Evolutionary conservation across 2,797 vertebrate species (phyloP), one percentile per base, ranked within the genome.

Genomic region (Gallirallus australis): DNA sequence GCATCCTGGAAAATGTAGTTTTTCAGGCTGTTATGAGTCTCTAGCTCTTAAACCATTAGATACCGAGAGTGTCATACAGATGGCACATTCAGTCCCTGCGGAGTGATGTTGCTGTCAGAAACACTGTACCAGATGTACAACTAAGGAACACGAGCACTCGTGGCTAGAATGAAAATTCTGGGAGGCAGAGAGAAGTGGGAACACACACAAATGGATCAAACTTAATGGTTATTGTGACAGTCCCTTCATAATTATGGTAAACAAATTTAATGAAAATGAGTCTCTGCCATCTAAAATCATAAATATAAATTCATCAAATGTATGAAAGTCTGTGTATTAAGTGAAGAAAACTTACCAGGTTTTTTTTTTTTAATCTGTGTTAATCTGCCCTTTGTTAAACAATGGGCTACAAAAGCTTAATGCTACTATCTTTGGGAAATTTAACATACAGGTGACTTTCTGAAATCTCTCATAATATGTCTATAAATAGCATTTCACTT

Each of bases 81-180:
- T 97, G 96, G 95, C 75, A 93, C 45, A 90, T 90, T 82, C 85
- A 53, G 82, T 96, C 96, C 91, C 97, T 75, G 52, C 1, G 66
- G 95, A 96, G 91, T 93, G 82, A 95, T 95, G 75, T 18, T 96
- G 91, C 81, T 97, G 94, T 97, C 96, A 97, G 76, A 95, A 95
- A 88, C 93, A 85, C 72, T 92, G 69, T 84, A 90, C 85, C 96
- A 97, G 96, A 96, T 97, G 96, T 94, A 96, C 85, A 83, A 54
- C 78, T 86, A 96, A 95, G 83, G 53, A 90, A 79, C 89, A 95
- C 63, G 75, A 95, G 40, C 69, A 66, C 9, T 96, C 52, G 14
- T 85, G 85, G 56, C 61, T 95, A 53, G 87, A 96, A 96, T 96
- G 57, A 91, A 95, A 97, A 96, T 91, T 89, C 83, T 53, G 42